Evolutionary conservation across 2,113 vertebrate species (phyloP).

Genomic region (Limanda limanda): DNA sequence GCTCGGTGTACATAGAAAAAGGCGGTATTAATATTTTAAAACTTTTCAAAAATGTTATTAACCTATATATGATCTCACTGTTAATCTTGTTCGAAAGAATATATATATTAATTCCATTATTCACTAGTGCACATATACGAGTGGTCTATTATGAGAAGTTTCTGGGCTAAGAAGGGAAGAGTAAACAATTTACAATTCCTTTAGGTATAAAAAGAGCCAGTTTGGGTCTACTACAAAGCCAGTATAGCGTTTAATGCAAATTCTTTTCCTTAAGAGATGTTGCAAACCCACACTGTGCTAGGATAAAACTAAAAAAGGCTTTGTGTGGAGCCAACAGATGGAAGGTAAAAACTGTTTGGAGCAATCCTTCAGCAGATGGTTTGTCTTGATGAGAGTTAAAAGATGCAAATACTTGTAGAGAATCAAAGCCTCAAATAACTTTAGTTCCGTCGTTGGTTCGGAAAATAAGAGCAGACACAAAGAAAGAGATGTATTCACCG

Average conservation of each 20-base stretch:
- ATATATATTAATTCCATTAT: too few species aligned
- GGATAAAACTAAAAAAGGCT: not conserved
- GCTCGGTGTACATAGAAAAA: too few species aligned
- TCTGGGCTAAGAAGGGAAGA: too few species aligned
- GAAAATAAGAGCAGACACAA: not conserved
- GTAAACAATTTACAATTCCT: too few species aligned
- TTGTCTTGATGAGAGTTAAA: conserved; percentile 54
- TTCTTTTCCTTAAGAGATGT: not conserved
- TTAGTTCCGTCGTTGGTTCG: conserved; percentile 21
- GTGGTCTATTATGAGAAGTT: too few species aligned
- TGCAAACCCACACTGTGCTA: not conserved
- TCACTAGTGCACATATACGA: too few species aligned
- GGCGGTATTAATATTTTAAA: too few species aligned
- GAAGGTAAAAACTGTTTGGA: conserved; percentile 37
- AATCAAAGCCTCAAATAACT: conserved; percentile 32
- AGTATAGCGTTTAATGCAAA: not conserved
- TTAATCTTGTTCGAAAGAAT: too few species aligned
- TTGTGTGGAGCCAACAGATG: conserved; percentile 36
- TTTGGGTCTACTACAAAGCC: too few species aligned
- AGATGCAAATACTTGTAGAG: conserved; percentile 31
- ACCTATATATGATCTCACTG: too few species aligned
- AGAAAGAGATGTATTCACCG: not conserved
- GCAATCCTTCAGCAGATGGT: conserved; percentile 51
- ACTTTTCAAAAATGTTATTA: too few species aligned
- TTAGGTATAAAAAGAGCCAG: too few species aligned